Base-by-base conservation (phyloP, 2,888 invertebrate species). In the Clivina fossor region DNA sequence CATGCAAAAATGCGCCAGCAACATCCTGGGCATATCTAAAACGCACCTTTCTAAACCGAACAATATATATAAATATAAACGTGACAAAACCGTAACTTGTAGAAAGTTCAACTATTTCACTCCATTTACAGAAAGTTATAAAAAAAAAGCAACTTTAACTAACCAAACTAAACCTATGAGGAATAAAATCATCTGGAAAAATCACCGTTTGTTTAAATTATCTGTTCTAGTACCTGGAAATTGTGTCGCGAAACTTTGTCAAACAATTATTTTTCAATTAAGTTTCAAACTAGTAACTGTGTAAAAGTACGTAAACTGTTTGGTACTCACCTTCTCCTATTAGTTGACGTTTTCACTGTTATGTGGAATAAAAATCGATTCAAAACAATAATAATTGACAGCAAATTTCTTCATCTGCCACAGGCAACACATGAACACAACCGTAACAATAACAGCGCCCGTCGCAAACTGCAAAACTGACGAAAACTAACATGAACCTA, bases 1-100 rank as follows among this genome's bases (percentile, higher is more conserved):
- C 51, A 51, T 51, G 51, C 51, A 51, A 43, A 51, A 51, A 51
- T 51, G 46, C 48, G 49, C 22, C 40, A 51, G 46, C 48, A 28
- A 51, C 51, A 46, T 50, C 33, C 38, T 50, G 58, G 22, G 49
- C 46, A 58, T 44, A 54, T 51, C 46, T 56, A 56, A 58, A n/a
- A 56, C 47, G 35, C 47, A 47, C 60, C 60, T 57, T 60, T 58
- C 54, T 57, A 58, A 60, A 57, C 46, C 30, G 54, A 54, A 60
- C 57, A 59, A 58, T 59, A 57, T n/a, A n/a, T n/a, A n/a, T 46
- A 32, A 48, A 46, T 47, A 54, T 44, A 33, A 59, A 54, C 55
- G 55, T 58, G 53, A 58, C 58, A 54, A 60, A 60, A 57, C 50
- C 57, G 38, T 57, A 56, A 37, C 44, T 54, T 38, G 35, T 56